Evolutionary conservation across 2,797 vertebrate genomes (phyloP).

Genomic region (Simalia tracyae): DNA sequence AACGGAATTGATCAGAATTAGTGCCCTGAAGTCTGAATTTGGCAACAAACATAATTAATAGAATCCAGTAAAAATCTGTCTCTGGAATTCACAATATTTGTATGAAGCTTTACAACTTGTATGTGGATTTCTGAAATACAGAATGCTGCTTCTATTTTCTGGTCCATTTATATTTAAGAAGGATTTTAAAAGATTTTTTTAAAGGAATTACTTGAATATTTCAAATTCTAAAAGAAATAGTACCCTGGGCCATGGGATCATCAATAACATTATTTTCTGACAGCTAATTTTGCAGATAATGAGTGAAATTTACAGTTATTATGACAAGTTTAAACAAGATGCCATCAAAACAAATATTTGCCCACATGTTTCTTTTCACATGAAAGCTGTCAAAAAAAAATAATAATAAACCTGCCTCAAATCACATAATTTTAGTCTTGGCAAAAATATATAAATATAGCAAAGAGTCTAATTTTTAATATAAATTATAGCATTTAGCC

Average conservation of each 20-base stretch:
- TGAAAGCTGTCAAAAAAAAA: conserved; percentile 57
- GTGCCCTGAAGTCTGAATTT: neutral
- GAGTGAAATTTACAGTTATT: conserved; percentile 54
- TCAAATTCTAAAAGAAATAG: conserved; percentile 11
- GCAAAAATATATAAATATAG: conserved; percentile 56
- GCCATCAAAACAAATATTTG: conserved; percentile 55
- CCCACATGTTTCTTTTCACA: conserved; percentile 64
- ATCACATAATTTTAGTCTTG: conserved; percentile 46
- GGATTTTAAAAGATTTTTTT: neutral
- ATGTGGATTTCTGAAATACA: neutral
- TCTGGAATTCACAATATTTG: neutral
- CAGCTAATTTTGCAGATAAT: conserved; percentile 54
- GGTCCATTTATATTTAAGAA: neutral
- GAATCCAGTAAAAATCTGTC: neutral
- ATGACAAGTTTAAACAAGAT: conserved; percentile 54
- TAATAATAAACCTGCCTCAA: conserved; percentile 34
- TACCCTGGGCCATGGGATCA: conserved; percentile 17
- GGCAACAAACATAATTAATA: neutral
- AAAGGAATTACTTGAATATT: neutral
- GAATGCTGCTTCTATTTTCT: neutral
- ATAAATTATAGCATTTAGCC: conserved; percentile 45
- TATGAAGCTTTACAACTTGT: neutral
- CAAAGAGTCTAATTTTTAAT: conserved; percentile 52
- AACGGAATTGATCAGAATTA: neutral
- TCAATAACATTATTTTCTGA: conserved; percentile 42